Evolutionary conservation across 2,888 invertebrate genomes (phyloP).

Genomic region (Caenorhabditis afra): DNA sequence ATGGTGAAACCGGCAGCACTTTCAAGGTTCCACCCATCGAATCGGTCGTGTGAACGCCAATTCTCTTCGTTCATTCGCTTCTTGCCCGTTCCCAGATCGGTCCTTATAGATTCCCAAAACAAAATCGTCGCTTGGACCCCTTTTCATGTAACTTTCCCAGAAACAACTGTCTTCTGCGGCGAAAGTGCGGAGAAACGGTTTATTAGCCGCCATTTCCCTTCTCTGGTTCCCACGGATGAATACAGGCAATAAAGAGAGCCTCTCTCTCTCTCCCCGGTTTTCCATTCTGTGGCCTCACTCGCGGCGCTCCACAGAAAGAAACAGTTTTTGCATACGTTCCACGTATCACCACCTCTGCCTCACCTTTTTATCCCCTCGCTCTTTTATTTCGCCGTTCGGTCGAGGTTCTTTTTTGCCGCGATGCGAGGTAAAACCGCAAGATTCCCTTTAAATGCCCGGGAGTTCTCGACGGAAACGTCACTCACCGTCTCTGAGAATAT

Average conservation of each 20-base stretch:
- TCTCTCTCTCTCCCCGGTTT: background rate
- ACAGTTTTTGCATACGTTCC: background rate
- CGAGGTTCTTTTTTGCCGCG: background rate
- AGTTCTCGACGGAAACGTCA: background rate
- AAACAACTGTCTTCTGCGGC: background rate
- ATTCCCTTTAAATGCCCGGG: no score
- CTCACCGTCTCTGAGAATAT: background rate
- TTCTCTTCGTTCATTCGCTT: background rate
- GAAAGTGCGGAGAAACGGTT: background rate
- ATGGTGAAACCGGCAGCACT: conserved; percentile 38
- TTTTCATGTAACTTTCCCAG: background rate
- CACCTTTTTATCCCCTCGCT: background rate
- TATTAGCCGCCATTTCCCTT: conserved; percentile 40
- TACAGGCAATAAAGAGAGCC: conserved; percentile 39
- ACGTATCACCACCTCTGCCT: background rate
- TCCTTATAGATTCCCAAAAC: background rate
- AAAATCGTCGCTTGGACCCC: background rate
- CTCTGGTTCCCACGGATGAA: conserved; percentile 34
- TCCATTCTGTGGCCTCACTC: background rate
- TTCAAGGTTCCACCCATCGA: conserved; percentile 24
- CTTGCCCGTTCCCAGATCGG: background rate
- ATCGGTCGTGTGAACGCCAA: conserved; percentile 12
- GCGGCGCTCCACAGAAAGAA: background rate
- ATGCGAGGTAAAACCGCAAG: background rate
- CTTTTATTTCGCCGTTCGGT: conserved; percentile 3